Conservation (phyloP, 2,113 vertebrate genomes). For the Pseudolaguvia tuberculata region DNA sequence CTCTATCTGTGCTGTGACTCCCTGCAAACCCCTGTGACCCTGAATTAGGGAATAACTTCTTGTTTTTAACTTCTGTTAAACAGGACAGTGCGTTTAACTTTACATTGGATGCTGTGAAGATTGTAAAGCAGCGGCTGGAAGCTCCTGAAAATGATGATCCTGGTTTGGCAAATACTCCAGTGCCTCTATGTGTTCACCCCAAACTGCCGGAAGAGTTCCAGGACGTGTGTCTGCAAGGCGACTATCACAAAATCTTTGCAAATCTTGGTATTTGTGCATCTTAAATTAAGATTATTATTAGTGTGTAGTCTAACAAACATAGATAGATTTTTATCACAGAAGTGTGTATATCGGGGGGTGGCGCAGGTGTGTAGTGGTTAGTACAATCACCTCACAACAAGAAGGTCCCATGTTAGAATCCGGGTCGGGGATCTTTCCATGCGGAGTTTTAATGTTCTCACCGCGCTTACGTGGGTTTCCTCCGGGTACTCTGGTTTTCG, state of each 20-base stretch:
- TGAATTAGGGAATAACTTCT: too few species aligned
- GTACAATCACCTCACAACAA: too few species aligned
- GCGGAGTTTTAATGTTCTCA: too few species aligned
- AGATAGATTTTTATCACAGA: neutral
- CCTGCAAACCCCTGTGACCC: too few species aligned
- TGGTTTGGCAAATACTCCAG: accelerated
- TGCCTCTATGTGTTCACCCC: constrained; percentile 48
- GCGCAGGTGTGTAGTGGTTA: too few species aligned
- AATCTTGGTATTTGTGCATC: constrained; percentile 59
- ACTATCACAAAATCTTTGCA: constrained; percentile 49
- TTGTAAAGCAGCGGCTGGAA: constrained; percentile 64
- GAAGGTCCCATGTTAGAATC: too few species aligned
- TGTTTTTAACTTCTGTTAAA: neutral
- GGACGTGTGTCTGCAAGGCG: constrained; percentile 56
- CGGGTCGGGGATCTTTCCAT: too few species aligned
- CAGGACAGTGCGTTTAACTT: constrained; percentile 71
- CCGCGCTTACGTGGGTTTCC: too few species aligned
- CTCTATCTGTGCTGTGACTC: too few species aligned
- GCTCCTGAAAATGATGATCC: neutral
- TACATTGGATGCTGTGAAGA: constrained; percentile 70
- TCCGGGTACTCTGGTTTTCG: too few species aligned
- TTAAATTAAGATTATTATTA: neutral
- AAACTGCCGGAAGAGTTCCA: constrained; percentile 65
- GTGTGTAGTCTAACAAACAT: neutral
- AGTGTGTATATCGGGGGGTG: too few species aligned